These are phyloP conservation scores for Pampus argenteus DNA, from an alignment of 2,797 vertebrate species.

Conservation along the genomic window DNA sequence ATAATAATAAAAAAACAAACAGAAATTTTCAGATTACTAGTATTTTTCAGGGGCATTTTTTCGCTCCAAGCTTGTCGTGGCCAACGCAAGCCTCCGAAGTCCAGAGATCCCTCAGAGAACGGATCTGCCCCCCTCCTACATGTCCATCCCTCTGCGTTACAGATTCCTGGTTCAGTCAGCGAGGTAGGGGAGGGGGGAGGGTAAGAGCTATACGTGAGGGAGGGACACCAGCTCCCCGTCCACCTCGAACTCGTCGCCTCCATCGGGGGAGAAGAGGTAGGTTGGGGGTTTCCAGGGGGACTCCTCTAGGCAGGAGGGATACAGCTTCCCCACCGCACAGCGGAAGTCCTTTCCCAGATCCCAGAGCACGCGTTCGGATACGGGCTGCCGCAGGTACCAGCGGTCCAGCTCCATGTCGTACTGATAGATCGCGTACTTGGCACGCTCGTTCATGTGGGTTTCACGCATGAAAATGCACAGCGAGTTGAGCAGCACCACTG, in stretches of 20 bases:
- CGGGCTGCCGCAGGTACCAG: constrained; percentile 94
- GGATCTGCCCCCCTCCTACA: constrained; percentile 10
- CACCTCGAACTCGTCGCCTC: constrained; percentile 93
- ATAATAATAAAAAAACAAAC: constrained; percentile 33
- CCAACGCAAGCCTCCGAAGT: constrained; percentile 20
- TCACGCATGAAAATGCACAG: constrained; percentile 96
- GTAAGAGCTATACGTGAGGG: constrained; percentile 90
- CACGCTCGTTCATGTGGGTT: constrained; percentile 95
- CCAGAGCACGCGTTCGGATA: constrained; percentile 97
- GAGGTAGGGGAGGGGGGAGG: constrained; percentile 39
- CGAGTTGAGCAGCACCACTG: constrained; percentile 93
- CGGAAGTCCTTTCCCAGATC: constrained; percentile 96
- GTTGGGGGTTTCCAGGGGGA: constrained; percentile 98
- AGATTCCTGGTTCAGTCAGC: constrained; percentile 42
- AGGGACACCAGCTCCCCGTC: constrained; percentile 95
- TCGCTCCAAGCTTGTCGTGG: constrained; percentile 46
- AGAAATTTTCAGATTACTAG: constrained; percentile 62
- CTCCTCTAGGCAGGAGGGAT: constrained; percentile 97
- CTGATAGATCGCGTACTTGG: constrained; percentile 96
- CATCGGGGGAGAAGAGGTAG: constrained; percentile 94
- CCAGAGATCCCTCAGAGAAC: constrained; percentile 41
- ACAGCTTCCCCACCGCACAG: constrained; percentile 96
- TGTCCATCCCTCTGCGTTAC: constrained; percentile 44
- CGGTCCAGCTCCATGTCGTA: constrained; percentile 93
- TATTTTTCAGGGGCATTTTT: constrained; percentile 55